A percentile compares a stretch with the other conserved stretches of the same genome.
Conservation (phyloP, 2,888 invertebrate species). For the Tenthredo mesomela region DNA sequence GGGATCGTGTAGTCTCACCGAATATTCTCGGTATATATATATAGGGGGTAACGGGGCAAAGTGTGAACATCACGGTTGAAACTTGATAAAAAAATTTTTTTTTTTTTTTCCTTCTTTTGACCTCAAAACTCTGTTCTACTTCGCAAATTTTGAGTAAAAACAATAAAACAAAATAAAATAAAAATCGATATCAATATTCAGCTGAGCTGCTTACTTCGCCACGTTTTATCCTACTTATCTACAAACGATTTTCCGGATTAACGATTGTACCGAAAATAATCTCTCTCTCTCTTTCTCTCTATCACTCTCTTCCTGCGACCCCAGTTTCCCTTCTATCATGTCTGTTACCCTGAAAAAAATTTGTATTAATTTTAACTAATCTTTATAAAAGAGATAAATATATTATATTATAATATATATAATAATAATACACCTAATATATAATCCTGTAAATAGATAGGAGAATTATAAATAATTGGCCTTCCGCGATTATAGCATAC, state of each 20-base stretch:
- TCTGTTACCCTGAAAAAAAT: neutral
- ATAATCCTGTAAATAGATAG: constrained; percentile 9
- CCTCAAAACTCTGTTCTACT: too few relatives aligned
- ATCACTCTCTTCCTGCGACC: neutral
- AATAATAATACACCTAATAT: neutral
- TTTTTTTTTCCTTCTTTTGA: too few relatives aligned
- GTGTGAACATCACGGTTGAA: too few relatives aligned
- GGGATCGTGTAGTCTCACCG: too few relatives aligned
- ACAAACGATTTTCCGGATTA: neutral
- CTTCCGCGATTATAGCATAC: neutral
- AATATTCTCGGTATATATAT: too few relatives aligned
- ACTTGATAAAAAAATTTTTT: too few relatives aligned
- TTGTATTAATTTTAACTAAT: neutral
- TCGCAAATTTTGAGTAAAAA: too few relatives aligned
- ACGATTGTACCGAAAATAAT: neutral
- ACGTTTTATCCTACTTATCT: neutral
- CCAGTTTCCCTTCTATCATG: neutral
- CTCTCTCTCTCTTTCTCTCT: neutral
- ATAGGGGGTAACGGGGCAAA: neutral
- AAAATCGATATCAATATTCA: too few relatives aligned
- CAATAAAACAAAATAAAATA: too few relatives aligned
- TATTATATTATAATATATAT: neutral
- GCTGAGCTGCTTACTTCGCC: too few relatives aligned
- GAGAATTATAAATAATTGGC: constrained; percentile 13
- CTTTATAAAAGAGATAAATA: neutral